Base-by-base conservation (phyloP, 2,113 vertebrate species). In the Scomber scombrus region DNA sequence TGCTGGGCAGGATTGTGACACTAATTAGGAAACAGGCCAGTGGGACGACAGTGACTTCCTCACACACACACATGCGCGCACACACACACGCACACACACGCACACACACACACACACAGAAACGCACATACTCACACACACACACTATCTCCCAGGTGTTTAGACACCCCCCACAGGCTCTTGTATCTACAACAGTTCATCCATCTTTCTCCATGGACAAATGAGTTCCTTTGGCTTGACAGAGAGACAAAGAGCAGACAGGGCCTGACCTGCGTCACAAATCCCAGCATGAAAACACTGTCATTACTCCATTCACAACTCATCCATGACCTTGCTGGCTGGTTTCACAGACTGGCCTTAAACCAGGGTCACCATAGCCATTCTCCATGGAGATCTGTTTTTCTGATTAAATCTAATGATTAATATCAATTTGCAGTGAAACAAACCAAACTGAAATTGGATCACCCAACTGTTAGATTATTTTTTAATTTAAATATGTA, bases 221-320 rank as follows among this genome's bases (percentile, higher is more conserved):
- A 85, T 80, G 58, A 82, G 54, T 88, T 91, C 71, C 78, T 91
- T 64, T 76, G 23, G 68, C 29, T 1, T 82, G 87, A 88, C 82
- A 89, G 34, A 50, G 61, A 78, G 82, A 90, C 86, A 91, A 91
- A 90, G 82, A 86, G 65, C 82, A 84, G 71, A 80, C 71, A 14
- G 69, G 31, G 71, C 47, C 49, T 57, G 54, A 85, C 73, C 76
- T 90, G 80, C 84, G 81, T 89, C 88, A 91, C 49, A 15, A 2
- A 64, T 18, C 77, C 23, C 71, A 60, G 50, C 61, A 49, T 77
- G 49, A 89, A 78, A 87, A 82, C 68, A 63, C 58, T 51, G 64
- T 47, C 49, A 65, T 79, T 71, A 34, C 51, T 52, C 65, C 47
- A 14, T 77, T 79, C 58, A 71, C 18, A 29, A 58, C 66, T 85